Base-by-base conservation (phyloP, 2,797 vertebrate species). In the Enteromius afrohamiltoni region DNA sequence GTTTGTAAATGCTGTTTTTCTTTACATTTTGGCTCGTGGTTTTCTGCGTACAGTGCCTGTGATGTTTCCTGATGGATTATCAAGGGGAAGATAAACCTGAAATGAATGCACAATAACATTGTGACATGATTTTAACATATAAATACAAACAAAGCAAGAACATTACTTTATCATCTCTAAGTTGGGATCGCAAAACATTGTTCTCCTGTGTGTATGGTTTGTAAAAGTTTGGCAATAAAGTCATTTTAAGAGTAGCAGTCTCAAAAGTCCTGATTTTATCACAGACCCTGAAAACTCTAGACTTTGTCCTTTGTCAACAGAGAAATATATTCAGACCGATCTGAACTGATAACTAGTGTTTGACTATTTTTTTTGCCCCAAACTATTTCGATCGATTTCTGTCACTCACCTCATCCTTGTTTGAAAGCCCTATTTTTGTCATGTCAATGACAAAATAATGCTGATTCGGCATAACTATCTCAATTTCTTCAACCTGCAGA, bases 371-470 rank as follows among this genome's bases (percentile, higher is more conserved):
- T 26, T 14, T 42, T 42, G 40, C 10, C 40, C 13, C 19, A 81
- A 65, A 3, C 6, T 70, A 68, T 47, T 62, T 1, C 58, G 26
- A 60, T 60, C 11, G 23, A 60, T 62, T 62, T 58, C 14, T 26
- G 8, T 77, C 64, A 88, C 94, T 94, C 93, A 98, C 98, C 95
- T 99, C 97, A 79, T 97, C 95, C 74, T 96, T 95, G 87, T 99
- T 98, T 84, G 64, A 85, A 55, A 99, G 87, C 55, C 97, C 97
- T 89, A 99, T 91, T 92, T 96, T 98, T 84, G 94, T 95, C 96
- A 99, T 96, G 91, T 99, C 97, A 65, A 97, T 93, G 7, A 91
- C 95, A 81, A 96, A 91, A 89, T 98, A 99, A 88, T 98, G 97
- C 78, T 94, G 95, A 90, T 99, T 99, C 34, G 97, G 97, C 94